Percentiles rank a stretch among this genome's conserved stretches.
These are phyloP conservation scores for Aix galericulata DNA, from an alignment of 2,113 vertebrate species.

Conservation along the genomic window DNA sequence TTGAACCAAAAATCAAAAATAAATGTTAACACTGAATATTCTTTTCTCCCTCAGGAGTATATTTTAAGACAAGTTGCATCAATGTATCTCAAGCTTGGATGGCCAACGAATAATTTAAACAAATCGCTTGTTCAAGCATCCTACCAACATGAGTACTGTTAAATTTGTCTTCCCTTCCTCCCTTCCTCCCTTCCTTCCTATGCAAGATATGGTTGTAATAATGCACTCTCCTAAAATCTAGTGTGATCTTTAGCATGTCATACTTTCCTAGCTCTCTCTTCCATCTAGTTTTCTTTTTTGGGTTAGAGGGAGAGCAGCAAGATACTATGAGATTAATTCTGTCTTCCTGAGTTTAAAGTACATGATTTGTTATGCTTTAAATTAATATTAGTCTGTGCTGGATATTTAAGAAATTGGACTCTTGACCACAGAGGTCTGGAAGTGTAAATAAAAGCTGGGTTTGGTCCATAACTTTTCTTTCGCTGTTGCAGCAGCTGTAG, in stretches of 20 bases:
- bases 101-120: slow-evolving; percentile 87
- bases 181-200: neutral
- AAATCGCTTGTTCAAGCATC: slow-evolving; percentile 87
- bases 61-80: slow-evolving; percentile 93
- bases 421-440: neutral
- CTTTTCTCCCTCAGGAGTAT: slow-evolving; percentile 83
- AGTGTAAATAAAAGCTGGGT: neutral
- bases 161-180: neutral
- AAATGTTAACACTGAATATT: neutral
- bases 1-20: neutral
- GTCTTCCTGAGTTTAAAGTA: slow-evolving; percentile 6
- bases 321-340: neutral
- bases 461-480: neutral
- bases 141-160: slow-evolving; percentile 92
- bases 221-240: neutral
- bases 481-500: neutral
- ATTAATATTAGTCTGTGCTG: slow-evolving; percentile 13
- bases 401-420: neutral
- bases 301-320: neutral
- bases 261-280: neutral
- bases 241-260: neutral
- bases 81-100: slow-evolving; percentile 93
- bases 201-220: neutral
- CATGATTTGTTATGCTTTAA: slow-evolving; percentile 1
- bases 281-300: slow-evolving; percentile 20